Evolutionary conservation across 2,113 vertebrate genomes (phyloP), one percentile per base, ranked within the genome.

Genomic region (Ctenomys sociabilis): DNA sequence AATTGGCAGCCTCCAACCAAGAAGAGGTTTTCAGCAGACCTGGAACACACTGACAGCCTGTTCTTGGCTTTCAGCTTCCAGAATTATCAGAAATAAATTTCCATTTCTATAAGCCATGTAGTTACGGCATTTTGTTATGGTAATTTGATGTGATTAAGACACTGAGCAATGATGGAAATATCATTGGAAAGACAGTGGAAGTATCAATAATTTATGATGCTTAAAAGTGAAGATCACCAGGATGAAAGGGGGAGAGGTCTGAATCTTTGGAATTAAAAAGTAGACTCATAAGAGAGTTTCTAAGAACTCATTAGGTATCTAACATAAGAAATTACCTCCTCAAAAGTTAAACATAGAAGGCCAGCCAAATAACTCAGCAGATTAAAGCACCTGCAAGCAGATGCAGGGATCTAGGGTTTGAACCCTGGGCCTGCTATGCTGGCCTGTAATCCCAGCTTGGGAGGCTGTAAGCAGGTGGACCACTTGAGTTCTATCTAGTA

Each of bases 191-290:
- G 40, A 84, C 45, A 49, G 72, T 28, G 32, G 35, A 88, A 72
- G 91, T 4, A 32, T 82, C 90, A 93, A 91, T 91, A 40, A 72
- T 78, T 72, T 52, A 78, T 64, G 78, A 84, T 54, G 88, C 24
- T 72, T 92, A 92, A 92, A 92, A 78, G 37, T 35, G 52, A 54
- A 64, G 77, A 84, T 37, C 82, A 21, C 68, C 52, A 45, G 24
- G 35, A 30, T 43, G 16, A 91, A 77, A 75, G 45, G 72, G 49
- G 24, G 2, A 84, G 24, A 30, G 14, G n/a, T 88, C 87, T 85
- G 19, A 49, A 45, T 11, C 32, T 88, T 77, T 30, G 4, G 8
- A 21, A 7, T 75, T 26, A 64, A 35, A 35, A n/a, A 14, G 13
- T 19, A 10, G 5, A 70, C 43, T 52, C 26, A 2, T 3, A n/a